phyloP scores from a whole-genome alignment of 1,140 invertebrate genomes.

The Bacillus rossius region DNA sequence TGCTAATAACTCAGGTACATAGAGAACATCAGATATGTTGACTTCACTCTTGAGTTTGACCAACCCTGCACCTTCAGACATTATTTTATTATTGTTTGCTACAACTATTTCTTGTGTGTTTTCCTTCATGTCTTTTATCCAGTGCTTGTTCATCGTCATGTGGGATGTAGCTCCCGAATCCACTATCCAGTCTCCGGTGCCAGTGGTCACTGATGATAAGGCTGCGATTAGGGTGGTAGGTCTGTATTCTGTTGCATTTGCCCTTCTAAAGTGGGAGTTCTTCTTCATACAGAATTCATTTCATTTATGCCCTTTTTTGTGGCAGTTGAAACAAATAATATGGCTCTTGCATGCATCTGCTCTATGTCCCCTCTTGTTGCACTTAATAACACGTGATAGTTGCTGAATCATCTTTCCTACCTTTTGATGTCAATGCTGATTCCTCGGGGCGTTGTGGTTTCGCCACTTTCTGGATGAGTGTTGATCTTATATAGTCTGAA shows the following conservation, averaged over 20 bases:
- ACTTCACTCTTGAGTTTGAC: not conserved
- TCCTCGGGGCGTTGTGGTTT: too few species aligned
- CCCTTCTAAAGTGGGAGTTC: not conserved
- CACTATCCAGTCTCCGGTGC: not conserved
- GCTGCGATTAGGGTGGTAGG: not conserved
- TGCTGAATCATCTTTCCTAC: too few species aligned
- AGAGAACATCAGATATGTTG: not conserved
- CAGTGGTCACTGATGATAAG: not conserved
- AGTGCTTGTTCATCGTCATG: not conserved
- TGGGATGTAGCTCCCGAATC: not conserved
- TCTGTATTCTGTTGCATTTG: not conserved
- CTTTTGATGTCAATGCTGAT: too few species aligned
- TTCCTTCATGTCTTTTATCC: not conserved
- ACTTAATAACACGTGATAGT: too few species aligned
- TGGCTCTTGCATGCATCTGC: not conserved
- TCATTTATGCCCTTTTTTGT: not conserved
- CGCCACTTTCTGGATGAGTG: too few species aligned
- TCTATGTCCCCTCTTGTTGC: too few species aligned
- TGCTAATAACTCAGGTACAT: not conserved
- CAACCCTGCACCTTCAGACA: not conserved
- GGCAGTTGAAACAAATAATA: not conserved
- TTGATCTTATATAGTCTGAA: too few species aligned
- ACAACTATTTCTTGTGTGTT: not conserved
- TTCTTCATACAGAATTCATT: not conserved
- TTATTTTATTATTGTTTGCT: not conserved